phyloP scores from a whole-genome alignment of 2,888 invertebrate genomes.

The Papilio elwesi region DNA sequence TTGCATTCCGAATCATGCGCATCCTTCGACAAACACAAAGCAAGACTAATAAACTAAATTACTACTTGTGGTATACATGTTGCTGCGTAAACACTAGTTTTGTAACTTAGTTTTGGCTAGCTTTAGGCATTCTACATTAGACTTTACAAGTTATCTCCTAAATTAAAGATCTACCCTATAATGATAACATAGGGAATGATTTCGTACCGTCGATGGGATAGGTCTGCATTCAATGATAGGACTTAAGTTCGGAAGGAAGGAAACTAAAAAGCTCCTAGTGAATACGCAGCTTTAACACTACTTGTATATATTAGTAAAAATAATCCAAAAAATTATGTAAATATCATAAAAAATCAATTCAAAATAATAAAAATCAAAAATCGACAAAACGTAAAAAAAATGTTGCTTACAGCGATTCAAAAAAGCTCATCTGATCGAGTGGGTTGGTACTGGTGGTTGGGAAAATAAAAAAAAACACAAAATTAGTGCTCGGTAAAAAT shows the following conservation, averaged over 20 bases:
- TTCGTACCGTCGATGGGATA: no score
- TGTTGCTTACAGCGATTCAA: slow-evolving; percentile 82
- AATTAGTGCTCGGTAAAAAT: slow-evolving; percentile 35
- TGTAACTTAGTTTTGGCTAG: no score
- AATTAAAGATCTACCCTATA: no score
- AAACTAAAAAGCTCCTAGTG: not conserved
- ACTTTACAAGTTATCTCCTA: no score
- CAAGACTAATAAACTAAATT: slow-evolving; percentile 16
- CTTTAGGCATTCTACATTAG: no score
- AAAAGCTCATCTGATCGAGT: slow-evolving; percentile 84
- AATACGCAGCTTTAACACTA: slow-evolving; percentile 30
- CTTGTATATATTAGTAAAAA: slow-evolving; percentile 42
- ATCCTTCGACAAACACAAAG: slow-evolving; percentile 18
- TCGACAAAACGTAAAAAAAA: slow-evolving; percentile 58
- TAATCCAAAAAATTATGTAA: slow-evolving; percentile 44
- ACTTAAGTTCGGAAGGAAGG: no score
- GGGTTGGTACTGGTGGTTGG: slow-evolving; percentile 80
- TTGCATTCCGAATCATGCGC: slow-evolving; percentile 22
- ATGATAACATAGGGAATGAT: no score
- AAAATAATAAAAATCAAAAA: slow-evolving; percentile 46
- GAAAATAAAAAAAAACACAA: slow-evolving; percentile 56
- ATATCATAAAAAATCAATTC: slow-evolving; percentile 41
- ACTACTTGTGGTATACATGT: not conserved
- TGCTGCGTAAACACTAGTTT: slow-evolving; percentile 8
- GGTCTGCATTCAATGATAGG: no score